Conservation (phyloP, 2,113 vertebrate genomes). For the Seriola dumerili region DNA sequence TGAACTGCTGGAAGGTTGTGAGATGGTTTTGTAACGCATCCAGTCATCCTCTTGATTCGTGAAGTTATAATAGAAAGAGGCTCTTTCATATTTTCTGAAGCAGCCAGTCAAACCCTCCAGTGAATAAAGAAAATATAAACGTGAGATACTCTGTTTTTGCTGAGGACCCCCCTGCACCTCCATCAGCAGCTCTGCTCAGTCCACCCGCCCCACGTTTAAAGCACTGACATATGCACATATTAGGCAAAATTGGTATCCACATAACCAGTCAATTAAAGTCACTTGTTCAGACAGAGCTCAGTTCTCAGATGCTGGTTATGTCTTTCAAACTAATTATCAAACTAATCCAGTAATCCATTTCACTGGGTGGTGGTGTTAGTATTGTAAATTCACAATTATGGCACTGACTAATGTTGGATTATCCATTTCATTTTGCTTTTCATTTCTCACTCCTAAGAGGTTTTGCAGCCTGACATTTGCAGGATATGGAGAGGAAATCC, state of each 20-base stretch:
- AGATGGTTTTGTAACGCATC: too few relatives aligned
- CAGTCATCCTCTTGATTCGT: neutral
- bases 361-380: neutral
- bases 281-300: neutral
- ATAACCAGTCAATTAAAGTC: neutral
- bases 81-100: neutral
- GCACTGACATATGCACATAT: too few relatives aligned
- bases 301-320: neutral
- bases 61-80: neutral
- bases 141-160: too few relatives aligned
- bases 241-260: too few relatives aligned
- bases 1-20: too few relatives aligned
- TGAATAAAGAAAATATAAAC: neutral
- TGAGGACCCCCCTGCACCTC: too few relatives aligned
- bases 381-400: neutral
- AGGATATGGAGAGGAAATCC: neutral
- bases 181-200: too few relatives aligned
- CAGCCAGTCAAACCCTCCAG: neutral
- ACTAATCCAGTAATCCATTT: conserved; percentile 22
- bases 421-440: neutral
- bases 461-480: neutral
- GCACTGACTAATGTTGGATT: conserved; percentile 1
- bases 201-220: too few relatives aligned
- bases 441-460: neutral
- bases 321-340: neutral